A percentile compares a stretch with the other conserved stretches of the same genome.
These are phyloP conservation scores for Lithophane socia DNA, from an alignment of 2,888 invertebrate species.

Conservation along the genomic window DNA sequence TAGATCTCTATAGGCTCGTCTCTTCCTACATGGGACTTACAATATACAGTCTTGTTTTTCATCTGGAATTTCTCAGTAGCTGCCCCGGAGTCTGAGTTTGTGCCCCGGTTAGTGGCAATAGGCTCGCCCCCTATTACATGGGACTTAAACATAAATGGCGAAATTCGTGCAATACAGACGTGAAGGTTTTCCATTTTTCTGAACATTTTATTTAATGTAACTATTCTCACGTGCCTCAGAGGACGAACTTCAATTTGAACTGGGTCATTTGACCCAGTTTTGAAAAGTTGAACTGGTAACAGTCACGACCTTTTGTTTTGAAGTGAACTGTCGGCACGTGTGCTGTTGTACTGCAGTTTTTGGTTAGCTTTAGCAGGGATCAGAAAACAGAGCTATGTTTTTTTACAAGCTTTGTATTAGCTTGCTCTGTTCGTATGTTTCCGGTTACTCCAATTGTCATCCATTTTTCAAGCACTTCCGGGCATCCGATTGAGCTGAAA, in stretches of 20 bases:
- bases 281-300: conserved; percentile 7
- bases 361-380: no score
- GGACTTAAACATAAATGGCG: background rate
- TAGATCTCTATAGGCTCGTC: background rate
- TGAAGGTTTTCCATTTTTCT: background rate
- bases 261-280: conserved; percentile 35
- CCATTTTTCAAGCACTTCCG: no score
- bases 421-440: no score
- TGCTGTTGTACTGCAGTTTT: background rate
- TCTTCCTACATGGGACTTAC: background rate
- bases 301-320: conserved; percentile 2
- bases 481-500: no score
- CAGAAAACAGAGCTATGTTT: no score
- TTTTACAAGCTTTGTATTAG: no score
- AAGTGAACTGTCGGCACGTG: background rate
- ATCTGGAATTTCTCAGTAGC: background rate
- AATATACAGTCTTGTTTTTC: background rate
- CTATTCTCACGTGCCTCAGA: background rate
- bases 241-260: conserved; percentile 7
- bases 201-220: background rate
- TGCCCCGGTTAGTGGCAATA: background rate
- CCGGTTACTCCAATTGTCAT: no score
- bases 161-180: background rate
- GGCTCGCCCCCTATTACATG: background rate
- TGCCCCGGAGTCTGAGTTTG: background rate